Evolutionary conservation across 2,113 vertebrate species (phyloP).

Genomic region (Onychostoma macrolepis): DNA sequence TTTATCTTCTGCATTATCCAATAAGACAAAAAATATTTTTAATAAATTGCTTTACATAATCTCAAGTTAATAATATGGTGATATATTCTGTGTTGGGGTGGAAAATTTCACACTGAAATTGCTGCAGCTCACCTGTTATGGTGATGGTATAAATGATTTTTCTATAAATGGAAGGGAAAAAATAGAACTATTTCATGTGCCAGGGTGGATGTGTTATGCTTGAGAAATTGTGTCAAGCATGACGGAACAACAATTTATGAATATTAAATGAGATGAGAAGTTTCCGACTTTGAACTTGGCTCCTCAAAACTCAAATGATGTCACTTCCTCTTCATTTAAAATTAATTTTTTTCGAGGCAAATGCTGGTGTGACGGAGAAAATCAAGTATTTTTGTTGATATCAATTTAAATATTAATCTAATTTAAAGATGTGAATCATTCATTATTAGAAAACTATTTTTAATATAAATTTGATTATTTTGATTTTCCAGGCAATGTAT

Average conservation of each 20-base stretch:
- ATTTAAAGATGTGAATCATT: too few relatives aligned
- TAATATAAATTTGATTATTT: background rate
- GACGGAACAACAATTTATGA: background rate
- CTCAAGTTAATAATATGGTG: background rate
- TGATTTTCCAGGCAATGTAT: background rate
- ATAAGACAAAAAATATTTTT: background rate
- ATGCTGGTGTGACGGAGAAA: background rate
- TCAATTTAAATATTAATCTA: too few relatives aligned
- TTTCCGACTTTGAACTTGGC: background rate
- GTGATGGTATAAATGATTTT: background rate
- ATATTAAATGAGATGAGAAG: background rate
- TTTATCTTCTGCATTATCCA: background rate
- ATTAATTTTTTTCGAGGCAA: background rate
- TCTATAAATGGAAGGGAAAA: background rate
- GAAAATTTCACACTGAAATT: constrained; percentile 28
- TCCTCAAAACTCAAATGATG: background rate
- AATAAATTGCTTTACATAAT: background rate
- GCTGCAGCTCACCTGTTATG: constrained; percentile 23
- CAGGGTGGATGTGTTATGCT: background rate
- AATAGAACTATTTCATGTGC: background rate
- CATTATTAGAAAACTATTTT: too few relatives aligned
- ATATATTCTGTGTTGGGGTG: constrained; percentile 20
- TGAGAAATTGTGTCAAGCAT: background rate
- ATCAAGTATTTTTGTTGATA: background rate
- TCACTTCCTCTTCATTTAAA: background rate